Base-by-base conservation (phyloP, 2,888 invertebrate species). In the Pogonocherus hispidulus region DNA sequence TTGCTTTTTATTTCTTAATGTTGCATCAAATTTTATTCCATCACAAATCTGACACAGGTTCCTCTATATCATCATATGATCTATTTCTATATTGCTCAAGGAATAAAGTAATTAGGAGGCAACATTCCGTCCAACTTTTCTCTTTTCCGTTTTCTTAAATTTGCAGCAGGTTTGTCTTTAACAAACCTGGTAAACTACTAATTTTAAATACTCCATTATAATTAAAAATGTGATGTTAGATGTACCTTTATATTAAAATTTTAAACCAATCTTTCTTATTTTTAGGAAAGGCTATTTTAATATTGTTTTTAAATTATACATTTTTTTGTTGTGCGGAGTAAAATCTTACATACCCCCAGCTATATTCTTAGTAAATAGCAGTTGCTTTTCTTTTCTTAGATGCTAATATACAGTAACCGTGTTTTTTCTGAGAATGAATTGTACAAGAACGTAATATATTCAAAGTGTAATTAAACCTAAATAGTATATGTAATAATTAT, bases 401-500 rank as follows among this genome's bases (percentile, higher is more conserved):
- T 16, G 27, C 18, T 18, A 22, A 23, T 11, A 22, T 23, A 32
- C 11, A 59, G 23, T 46, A 8, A 14, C 16, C 27, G 27, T 18
- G 16, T 5, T 59, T 14, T 32, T 47, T 49, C 14, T 44, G 44
- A 59, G 32, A 14, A 44, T 59, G 23, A 22, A 46, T n/a, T 57
- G 9, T 35, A 62, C 18, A 14, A 23, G 19, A 20, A 44, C 22
- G 18, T 37, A 23, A 1, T 59, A 41, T 63, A 63, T 56, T 47
- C 46, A 65, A 49, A 62, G 20, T 57, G 55, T 65, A 27, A 60
- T 46, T 51, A 60, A 64, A 55, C 63, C 20, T 56, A 37, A 19
- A 55, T 55, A 55, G 54, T 64, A 55, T 55, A 65, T 56, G 55
- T 65, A 41, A n/a, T n/a, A n/a, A 64, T 22, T 44, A 63, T 55